phyloP scores from a whole-genome alignment of 2,113 vertebrate species.

The Dinomys branickii region DNA sequence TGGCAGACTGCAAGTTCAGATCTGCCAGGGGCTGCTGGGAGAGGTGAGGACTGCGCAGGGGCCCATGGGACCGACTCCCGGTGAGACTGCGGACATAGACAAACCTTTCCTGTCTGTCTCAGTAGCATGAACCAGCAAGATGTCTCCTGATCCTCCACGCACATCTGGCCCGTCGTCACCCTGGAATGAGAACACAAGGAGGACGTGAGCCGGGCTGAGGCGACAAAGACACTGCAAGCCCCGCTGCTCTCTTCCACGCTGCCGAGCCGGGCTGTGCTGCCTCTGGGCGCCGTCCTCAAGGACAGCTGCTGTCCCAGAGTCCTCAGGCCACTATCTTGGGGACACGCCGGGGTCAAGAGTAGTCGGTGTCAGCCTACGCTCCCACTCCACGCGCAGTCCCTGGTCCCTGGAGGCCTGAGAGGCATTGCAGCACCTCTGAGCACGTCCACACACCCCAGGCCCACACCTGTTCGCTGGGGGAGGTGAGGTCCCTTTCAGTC shows the following conservation, averaged over 20 bases:
- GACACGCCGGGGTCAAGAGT: background rate
- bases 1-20: too few relatives aligned
- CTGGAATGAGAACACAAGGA: constrained; percentile 79
- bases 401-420: background rate
- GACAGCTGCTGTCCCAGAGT: background rate
- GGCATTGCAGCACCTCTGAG: fast-evolving
- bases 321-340: background rate
- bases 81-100: background rate
- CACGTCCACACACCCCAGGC: fast-evolving
- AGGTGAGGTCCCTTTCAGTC: background rate
- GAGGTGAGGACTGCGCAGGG: background rate
- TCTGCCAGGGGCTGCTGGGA: background rate
- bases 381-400: background rate
- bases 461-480: background rate
- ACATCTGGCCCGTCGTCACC: constrained; percentile 98
- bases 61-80: fast-evolving
- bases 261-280: fast-evolving
- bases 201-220: background rate
- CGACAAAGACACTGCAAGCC: background rate
- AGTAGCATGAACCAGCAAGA: constrained; percentile 97
- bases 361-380: fast-evolving
- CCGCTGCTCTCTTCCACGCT: fast-evolving
- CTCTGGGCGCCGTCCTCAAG: background rate
- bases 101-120: constrained; percentile 98
- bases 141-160: constrained; percentile 96